A percentile compares a stretch with the other conserved stretches of the same genome.
Conservation (phyloP, 2,113 vertebrate species). For the Camelus bactrianus region DNA sequence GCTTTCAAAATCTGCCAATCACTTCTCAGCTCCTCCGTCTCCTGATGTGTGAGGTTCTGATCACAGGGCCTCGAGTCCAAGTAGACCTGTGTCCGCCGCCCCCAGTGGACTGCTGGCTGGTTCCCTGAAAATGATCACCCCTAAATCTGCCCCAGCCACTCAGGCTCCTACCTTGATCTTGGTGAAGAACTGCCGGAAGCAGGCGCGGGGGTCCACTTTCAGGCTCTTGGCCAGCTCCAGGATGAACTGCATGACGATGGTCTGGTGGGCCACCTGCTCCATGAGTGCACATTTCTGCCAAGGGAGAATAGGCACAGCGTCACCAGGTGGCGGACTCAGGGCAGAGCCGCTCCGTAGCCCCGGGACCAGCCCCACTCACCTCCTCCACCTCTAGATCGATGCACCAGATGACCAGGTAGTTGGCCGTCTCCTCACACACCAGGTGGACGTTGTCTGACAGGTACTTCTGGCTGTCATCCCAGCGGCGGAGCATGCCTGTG, state of each 20-base stretch:
- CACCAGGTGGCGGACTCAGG: accelerated
- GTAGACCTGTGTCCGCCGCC: neutral
- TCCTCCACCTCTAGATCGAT: slow-evolving; percentile 98
- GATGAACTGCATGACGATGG: slow-evolving; percentile 98
- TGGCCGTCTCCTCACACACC: slow-evolving; percentile 97
- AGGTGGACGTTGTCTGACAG: slow-evolving; percentile 94
- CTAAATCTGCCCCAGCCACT: accelerated
- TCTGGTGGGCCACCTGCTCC: slow-evolving; percentile 98
- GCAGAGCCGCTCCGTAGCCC: accelerated
- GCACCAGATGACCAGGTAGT: slow-evolving; percentile 98
- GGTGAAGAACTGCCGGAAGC: slow-evolving; percentile 96
- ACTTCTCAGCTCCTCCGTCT: neutral
- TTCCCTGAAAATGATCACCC: neutral
- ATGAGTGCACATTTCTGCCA: slow-evolving; percentile 94
- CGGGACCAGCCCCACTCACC: slow-evolving; percentile 80
- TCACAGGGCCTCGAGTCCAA: neutral
- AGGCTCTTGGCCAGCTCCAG: slow-evolving; percentile 96
- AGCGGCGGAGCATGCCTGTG: slow-evolving; percentile 95
- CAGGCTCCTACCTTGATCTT: slow-evolving; percentile 92
- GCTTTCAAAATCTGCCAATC: neutral
- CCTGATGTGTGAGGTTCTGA: neutral
- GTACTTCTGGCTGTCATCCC: slow-evolving; percentile 98
- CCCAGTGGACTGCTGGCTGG: accelerated
- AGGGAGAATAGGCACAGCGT: accelerated
- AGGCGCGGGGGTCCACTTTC: slow-evolving; percentile 95